phyloP scores from a whole-genome alignment of 2,888 invertebrate species.

The Spodoptera littoralis region DNA sequence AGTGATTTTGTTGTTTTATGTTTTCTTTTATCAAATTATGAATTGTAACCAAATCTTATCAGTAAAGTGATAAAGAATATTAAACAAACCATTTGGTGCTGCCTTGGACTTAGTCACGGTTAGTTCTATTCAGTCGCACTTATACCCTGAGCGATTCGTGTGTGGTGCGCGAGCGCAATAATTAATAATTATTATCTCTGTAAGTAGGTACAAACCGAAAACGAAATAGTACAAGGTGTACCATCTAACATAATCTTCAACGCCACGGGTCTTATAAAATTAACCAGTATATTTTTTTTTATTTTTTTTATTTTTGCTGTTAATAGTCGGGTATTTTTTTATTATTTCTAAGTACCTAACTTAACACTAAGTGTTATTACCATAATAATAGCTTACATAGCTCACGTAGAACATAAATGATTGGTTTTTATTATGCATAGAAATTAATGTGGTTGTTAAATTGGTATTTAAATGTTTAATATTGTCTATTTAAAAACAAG shows the following conservation, averaged over 20 bases:
- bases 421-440: no score
- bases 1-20: slow-evolving; percentile 27
- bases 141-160: slow-evolving; percentile 13
- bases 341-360: no score
- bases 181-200: slow-evolving; percentile 10
- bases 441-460: no score
- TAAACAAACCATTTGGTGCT: slow-evolving; percentile 33
- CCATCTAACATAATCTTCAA: background rate
- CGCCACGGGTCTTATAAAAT: no score
- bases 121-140: slow-evolving; percentile 24
- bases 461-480: no score
- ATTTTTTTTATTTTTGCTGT: no score
- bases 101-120: background rate
- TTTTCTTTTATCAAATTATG: slow-evolving; percentile 15
- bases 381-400: no score
- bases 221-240: slow-evolving; percentile 14
- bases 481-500: no score
- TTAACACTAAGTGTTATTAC: no score
- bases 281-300: no score
- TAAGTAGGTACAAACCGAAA: slow-evolving; percentile 36
- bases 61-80: slow-evolving; percentile 41
- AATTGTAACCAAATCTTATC: slow-evolving; percentile 43
- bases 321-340: no score
- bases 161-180: slow-evolving; percentile 14
- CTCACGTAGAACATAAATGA: no score